These are phyloP conservation scores for Rotaria macrura DNA, from an alignment of 2,888 invertebrate species.

Conservation along the genomic window DNA sequence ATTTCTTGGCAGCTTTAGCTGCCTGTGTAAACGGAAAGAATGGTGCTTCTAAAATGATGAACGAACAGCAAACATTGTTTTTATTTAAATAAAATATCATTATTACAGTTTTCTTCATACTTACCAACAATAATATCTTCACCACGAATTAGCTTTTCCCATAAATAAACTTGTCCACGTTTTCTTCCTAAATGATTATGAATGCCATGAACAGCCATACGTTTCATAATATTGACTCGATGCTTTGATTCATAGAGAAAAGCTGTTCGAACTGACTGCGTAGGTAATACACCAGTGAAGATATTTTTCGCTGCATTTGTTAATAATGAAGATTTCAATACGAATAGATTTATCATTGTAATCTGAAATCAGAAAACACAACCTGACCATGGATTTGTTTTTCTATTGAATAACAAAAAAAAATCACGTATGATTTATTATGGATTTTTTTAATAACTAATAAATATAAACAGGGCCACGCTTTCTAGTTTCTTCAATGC, in stretches of 20 bases:
- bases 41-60: not conserved
- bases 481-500: not conserved
- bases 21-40: not conserved
- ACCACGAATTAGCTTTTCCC: not conserved
- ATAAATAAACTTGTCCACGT: not conserved
- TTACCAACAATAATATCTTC: not conserved
- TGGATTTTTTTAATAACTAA: not conserved
- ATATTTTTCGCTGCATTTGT: not conserved
- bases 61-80: not conserved
- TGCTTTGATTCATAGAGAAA: not conserved
- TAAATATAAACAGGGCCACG: not conserved
- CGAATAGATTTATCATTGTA: not conserved
- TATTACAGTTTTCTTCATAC: not conserved
- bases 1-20: not conserved
- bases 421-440: not conserved
- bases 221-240: slow-evolving; percentile 11
- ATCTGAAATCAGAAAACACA: not conserved
- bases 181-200: not conserved
- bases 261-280: not conserved
- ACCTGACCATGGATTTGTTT: not conserved
- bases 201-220: not conserved
- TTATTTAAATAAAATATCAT: not conserved
- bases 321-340: not conserved
- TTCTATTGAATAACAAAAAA: not conserved
- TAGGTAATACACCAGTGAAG: not conserved